Evolutionary conservation across 2,797 vertebrate species (phyloP), one percentile per base, ranked within the genome.

Genomic region (Esox lucius): DNA sequence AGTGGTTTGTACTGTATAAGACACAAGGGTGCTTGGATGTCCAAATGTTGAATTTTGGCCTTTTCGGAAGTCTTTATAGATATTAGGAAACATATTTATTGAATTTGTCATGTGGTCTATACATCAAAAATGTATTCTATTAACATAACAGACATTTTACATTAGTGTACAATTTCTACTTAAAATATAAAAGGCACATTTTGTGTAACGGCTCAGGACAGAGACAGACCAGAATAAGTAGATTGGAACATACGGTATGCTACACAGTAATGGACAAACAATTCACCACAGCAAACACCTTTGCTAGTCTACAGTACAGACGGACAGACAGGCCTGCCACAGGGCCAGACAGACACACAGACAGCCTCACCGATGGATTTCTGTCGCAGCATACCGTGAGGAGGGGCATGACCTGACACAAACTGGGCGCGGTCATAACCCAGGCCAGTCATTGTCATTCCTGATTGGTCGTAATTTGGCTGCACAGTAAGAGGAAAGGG

Each of bases 291-390:
- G 70, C n/a, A 51, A 9, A 49, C 42, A 16, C 42, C 65, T 67
- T 39, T 39, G 39, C 31, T 22, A 42, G 26, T 64, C 8, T 70
- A 79, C 74, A 72, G 71, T 22, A 61, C 17, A 39, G 59, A 82
- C 72, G 61, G 75, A 82, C 78, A 78, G 73, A 85, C 83, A 80
- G 75, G 72, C 72, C 69, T 39, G 80, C 74, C 33, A n/a, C 22
- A 46, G 53, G 65, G 12, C 59, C 64, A 70, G 76, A 75, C 83
- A 82, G 83, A 71, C 78, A 85, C 82, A 84, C 83, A 79, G 84
- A 88, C 84, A 86, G 85, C 90, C 94, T 95, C 95, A 98, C 96
- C 96, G 81, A 97, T 96, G 76, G 96, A 98, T 84, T 97, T 97
- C 89, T 98, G 96, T 81, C 96, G 94, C 88, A 95, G 93, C 94